Base-by-base conservation (phyloP, 1,140 invertebrate genomes). In the Phortica variegata region DNA sequence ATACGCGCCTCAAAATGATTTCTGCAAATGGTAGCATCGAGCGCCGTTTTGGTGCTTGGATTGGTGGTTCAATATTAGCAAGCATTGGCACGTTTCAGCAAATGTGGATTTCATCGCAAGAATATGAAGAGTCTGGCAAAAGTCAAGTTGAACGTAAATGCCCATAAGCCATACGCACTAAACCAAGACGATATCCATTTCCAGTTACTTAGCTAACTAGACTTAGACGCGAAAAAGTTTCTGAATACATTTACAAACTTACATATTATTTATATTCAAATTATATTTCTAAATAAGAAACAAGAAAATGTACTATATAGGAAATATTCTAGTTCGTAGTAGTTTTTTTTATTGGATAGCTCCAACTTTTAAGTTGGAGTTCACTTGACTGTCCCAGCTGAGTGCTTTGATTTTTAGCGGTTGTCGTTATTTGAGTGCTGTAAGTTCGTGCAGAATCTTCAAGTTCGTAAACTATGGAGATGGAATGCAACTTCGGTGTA, bases 51-150 rank as follows among this genome's bases (percentile, higher is more conserved):
- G 93, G 93, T 18, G 89, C 93, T 6, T 97, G 94, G 94, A 96
- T 97, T 49, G 95, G 95, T 33, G 95, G 95, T 1, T 97, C 94
- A 0, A 97, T 98, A 55, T 77, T 98, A 18, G 95, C 91, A 1
- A 97, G 93, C 1, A 85, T 97, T 52, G 93, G 94, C 19, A 93
- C 93, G 7, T 97, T 97, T 80, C 95, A 97, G 73, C 94, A 97
- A 78, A 95, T 97, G 90, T 97, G 95, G 95, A 90, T 97, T 49
- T 95, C 91, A 0, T 93, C 93, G 58, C 93, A 95, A 74, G 95
- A 97, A 76, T 97, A 97, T 78, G 93, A 97, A 61, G 95, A 97
- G 73, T 87, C 86, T 1, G 95, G 95, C 2, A 95, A 95, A 66
- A 82, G 85, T 16, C 92, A 94, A 76, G 87, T 97, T 21, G 95